Base-by-base conservation (phyloP, 2,888 invertebrate genomes). In the Actias luna region DNA sequence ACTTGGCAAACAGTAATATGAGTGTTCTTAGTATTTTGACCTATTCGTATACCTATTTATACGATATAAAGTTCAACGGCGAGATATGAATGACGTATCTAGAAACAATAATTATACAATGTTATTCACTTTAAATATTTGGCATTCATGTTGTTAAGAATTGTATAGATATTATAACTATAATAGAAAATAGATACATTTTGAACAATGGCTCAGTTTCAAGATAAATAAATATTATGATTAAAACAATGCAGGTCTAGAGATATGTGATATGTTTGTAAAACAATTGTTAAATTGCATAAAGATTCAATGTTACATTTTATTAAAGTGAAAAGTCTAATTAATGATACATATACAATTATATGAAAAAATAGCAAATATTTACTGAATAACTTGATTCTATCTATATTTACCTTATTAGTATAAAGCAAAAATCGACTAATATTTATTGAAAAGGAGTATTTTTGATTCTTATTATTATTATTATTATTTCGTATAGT, bases 1-100 rank as follows among this genome's bases (percentile, higher is more conserved):
- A 82, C 62, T 82, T 82, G 82, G 82, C 82, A 80, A 68, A 69
- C 69, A 63, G 14, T 52, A 63, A 64, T 69, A 67, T 63, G 66
- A 66, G 69, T 65, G 69, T 73, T 75, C 69, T 75, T 68, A 76
- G 79, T 74, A 71, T 81, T 80, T 76, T 77, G 77, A 79, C 77
- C 77, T 77, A 77, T 79, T 75, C 70, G 61, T 71, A 69, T 71
- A 62, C 52, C 62, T 73, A 73, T 73, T 73, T 73, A 67, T 70
- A 70, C 63, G 65, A 68, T 68, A 68, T 64, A 67, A 57, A 58
- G 57, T 58, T 58, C 57, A 61, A 31, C 39, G n/a, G 42, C 42
- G 57, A 31, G 36, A 58, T 61, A 58, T 31, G 22, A 10, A 35
- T 39, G 39, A 27, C 36, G n/a, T n/a, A 33, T 61, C 57, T 55